Conservation (phyloP, 1,140 invertebrate species). For the Lordiphosa collinella region DNA sequence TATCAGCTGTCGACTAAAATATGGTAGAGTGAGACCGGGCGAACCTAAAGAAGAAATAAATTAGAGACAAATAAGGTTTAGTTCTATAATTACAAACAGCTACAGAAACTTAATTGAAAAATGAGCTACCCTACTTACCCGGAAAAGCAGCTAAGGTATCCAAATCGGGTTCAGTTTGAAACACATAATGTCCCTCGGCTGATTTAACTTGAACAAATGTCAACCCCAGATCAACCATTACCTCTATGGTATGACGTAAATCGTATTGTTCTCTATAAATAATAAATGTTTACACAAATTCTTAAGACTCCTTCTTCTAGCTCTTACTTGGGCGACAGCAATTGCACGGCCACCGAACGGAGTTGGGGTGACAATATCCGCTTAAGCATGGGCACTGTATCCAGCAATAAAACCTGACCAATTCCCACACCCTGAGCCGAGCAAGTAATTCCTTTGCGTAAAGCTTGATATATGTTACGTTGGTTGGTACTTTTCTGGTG, state of each 20-base stretch:
- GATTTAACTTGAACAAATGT: constrained; percentile 90
- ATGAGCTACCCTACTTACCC: constrained; percentile 31
- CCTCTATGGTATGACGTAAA: constrained; percentile 86
- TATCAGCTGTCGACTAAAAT: constrained; percentile 88
- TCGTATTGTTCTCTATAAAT: constrained; percentile 85
- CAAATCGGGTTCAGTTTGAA: constrained; percentile 89
- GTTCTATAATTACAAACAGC: background rate
- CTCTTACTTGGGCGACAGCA: constrained; percentile 56
- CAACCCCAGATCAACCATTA: constrained; percentile 94
- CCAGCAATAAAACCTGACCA: constrained; percentile 83
- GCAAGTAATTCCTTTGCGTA: constrained; percentile 84
- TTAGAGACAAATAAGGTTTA: too few relatives aligned
- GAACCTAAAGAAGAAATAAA: constrained; percentile 29
- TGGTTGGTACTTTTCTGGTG: constrained; percentile 81
- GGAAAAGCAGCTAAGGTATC: constrained; percentile 68
- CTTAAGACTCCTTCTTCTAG: constrained; percentile 4
- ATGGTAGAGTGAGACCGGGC: constrained; percentile 77
- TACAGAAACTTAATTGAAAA: background rate
- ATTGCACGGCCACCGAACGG: constrained; percentile 85
- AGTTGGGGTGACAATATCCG: constrained; percentile 88
- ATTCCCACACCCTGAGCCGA: constrained; percentile 82
- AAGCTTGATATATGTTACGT: constrained; percentile 82
- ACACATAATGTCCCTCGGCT: constrained; percentile 89
- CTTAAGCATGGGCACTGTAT: constrained; percentile 87
- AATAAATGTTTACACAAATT: background rate